These are phyloP conservation scores for Synanthedon tipuliformis DNA, from an alignment of 2,888 invertebrate species.

Conservation along the genomic window DNA sequence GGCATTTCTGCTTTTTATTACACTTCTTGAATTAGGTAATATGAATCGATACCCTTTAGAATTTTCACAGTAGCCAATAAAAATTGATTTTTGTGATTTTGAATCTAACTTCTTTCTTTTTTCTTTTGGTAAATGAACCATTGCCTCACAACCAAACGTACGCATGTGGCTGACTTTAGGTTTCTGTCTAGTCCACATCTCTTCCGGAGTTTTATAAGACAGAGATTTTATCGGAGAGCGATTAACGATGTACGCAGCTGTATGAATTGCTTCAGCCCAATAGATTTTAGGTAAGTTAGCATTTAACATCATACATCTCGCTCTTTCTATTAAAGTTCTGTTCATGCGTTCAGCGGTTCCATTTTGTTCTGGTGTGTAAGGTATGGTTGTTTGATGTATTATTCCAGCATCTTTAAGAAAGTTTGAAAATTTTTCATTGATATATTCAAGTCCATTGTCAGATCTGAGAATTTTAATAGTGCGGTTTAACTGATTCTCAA, in stretches of 20 bases:
- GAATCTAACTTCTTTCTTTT: slow-evolving; percentile 12
- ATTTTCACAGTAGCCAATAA: slow-evolving; percentile 29
- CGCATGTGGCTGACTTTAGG: slow-evolving; percentile 18
- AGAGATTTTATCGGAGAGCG: slow-evolving; percentile 7
- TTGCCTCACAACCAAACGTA: slow-evolving; percentile 27
- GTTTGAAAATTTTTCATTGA: no score
- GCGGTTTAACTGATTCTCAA: no score
- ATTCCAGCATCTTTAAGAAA: slow-evolving; percentile 2
- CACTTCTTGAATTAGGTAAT: slow-evolving; percentile 2
- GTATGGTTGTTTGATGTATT: no score
- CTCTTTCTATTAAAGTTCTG: no score
- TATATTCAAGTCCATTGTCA: no score
- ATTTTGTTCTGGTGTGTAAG: no score
- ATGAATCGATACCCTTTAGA: slow-evolving; percentile 19
- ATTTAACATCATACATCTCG: no score
- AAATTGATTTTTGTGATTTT: slow-evolving; percentile 20
- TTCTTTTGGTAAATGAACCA: slow-evolving; percentile 13
- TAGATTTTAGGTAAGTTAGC: no score
- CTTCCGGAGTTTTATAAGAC: slow-evolving; percentile 14
- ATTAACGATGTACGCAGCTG: slow-evolving; percentile 9
- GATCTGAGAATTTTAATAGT: no score
- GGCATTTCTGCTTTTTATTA: slow-evolving; percentile 7
- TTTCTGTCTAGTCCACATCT: slow-evolving; percentile 25
- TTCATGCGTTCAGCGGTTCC: no score
- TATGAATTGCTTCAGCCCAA: slow-evolving; percentile 7